Evolutionary conservation across 2,888 invertebrate genomes (phyloP).

Genomic region (Apodemia duryi): DNA sequence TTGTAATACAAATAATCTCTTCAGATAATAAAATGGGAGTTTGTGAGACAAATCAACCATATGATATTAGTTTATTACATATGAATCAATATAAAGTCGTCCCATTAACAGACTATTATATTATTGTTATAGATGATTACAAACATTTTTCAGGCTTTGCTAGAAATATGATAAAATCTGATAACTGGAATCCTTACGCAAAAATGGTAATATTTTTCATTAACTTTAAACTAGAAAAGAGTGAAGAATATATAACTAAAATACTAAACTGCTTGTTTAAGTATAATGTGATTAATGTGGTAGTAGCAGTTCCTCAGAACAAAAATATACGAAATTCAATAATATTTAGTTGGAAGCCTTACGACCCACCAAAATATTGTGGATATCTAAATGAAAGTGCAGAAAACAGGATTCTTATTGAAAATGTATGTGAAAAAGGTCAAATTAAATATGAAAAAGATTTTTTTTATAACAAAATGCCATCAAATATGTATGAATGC

Average conservation of each 20-base stretch:
- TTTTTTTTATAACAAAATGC: slow-evolving; percentile 46
- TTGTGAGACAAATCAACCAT: slow-evolving; percentile 34
- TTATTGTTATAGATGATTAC: slow-evolving; percentile 50
- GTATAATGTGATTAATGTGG: slow-evolving; percentile 51
- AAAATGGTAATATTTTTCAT: slow-evolving; percentile 54
- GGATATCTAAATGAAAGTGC: slow-evolving; percentile 59
- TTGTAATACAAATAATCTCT: slow-evolving; percentile 43
- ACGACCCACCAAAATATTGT: slow-evolving; percentile 60
- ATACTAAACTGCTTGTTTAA: slow-evolving; percentile 54
- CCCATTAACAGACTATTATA: slow-evolving; percentile 49
- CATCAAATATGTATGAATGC: slow-evolving; percentile 63
- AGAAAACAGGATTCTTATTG: slow-evolving; percentile 43
- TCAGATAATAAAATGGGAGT: slow-evolving; percentile 40
- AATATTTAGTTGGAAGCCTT: slow-evolving; percentile 59
- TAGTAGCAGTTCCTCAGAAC: slow-evolving; percentile 47
- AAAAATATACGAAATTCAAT: slow-evolving; percentile 45
- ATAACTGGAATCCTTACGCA: slow-evolving; percentile 63
- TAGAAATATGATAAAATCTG: slow-evolving; percentile 45
- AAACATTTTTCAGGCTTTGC: slow-evolving; percentile 47
- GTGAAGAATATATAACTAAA: slow-evolving; percentile 40
- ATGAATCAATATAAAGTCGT: slow-evolving; percentile 43
- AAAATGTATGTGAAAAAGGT: slow-evolving; percentile 52
- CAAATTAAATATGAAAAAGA: slow-evolving; percentile 37
- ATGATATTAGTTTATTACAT: slow-evolving; percentile 34
- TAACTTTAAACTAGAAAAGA: slow-evolving; percentile 35